Conservation (phyloP, 2,797 vertebrate species). For the Pteronotus mesoamericanus region DNA sequence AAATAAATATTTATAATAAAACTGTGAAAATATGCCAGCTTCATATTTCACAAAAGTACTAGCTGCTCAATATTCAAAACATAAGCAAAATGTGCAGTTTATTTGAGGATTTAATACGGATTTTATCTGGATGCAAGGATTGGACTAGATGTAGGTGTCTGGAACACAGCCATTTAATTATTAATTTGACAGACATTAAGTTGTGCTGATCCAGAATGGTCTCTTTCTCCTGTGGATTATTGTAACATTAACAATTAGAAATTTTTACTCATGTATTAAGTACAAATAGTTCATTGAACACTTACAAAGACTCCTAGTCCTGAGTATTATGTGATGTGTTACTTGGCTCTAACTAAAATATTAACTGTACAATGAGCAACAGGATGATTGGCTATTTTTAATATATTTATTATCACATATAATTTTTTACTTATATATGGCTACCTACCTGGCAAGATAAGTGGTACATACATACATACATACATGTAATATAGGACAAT, state of each 20-base stretch:
- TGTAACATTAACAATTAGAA: not conserved
- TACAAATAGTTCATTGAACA: not conserved
- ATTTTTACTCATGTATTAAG: not conserved
- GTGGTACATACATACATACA: not conserved
- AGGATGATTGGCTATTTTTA: not conserved
- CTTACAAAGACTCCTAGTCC: not conserved
- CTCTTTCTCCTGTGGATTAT: not conserved
- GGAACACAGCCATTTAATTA: not conserved
- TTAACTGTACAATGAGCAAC: not conserved
- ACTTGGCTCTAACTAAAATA: not conserved
- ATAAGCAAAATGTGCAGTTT: not conserved
- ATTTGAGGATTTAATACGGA: not conserved
- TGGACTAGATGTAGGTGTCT: not conserved
- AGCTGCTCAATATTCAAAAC: not conserved
- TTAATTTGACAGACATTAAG: not conserved
- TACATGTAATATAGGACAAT: not conserved
- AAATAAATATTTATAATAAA: not conserved
- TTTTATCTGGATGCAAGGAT: not conserved
- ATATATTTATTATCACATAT: not conserved
- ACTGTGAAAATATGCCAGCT: not conserved
- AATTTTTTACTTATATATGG: not conserved
- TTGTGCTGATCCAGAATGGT: not conserved
- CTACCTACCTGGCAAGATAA: not conserved
- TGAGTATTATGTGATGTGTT: not conserved
- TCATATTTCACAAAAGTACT: not conserved